phyloP scores from a whole-genome alignment of 1,140 invertebrate species.

The Anastrepha ludens region DNA sequence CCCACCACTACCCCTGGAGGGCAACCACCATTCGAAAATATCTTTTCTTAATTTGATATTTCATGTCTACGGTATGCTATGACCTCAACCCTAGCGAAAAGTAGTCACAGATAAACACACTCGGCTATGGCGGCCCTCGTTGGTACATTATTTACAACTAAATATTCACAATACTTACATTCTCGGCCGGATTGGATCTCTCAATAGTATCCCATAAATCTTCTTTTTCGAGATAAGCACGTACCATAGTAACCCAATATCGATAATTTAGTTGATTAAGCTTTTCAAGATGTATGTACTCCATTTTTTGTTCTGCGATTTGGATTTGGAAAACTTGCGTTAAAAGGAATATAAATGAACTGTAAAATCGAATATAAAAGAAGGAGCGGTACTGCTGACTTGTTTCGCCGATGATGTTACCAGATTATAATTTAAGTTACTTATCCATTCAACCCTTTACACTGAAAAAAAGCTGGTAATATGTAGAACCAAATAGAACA shows the following conservation, averaged over 20 bases:
- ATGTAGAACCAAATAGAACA: too few species aligned
- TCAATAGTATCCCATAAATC: background rate
- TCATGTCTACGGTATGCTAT: too few species aligned
- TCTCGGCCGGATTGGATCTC: background rate
- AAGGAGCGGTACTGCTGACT: background rate
- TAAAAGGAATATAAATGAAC: background rate
- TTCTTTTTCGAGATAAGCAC: conserved; percentile 20
- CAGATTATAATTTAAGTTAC: background rate
- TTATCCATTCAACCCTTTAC: too few species aligned
- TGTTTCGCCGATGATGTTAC: background rate
- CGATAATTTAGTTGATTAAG: conserved; percentile 7
- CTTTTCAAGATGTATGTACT: background rate
- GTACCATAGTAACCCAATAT: conserved; percentile 5
- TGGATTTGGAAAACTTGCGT: background rate
- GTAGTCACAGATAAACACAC: too few species aligned
- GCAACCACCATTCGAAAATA: too few species aligned
- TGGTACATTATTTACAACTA: background rate
- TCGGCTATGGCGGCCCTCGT: too few species aligned
- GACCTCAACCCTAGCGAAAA: too few species aligned
- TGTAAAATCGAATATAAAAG: background rate
- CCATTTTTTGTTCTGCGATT: background rate
- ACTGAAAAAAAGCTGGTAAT: too few species aligned
- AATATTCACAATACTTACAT: conserved; percentile 9
- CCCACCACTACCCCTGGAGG: too few species aligned
- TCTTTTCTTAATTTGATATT: too few species aligned